Conservation (phyloP, 2,797 vertebrate species). For the Novumbra hubbsi region DNA sequence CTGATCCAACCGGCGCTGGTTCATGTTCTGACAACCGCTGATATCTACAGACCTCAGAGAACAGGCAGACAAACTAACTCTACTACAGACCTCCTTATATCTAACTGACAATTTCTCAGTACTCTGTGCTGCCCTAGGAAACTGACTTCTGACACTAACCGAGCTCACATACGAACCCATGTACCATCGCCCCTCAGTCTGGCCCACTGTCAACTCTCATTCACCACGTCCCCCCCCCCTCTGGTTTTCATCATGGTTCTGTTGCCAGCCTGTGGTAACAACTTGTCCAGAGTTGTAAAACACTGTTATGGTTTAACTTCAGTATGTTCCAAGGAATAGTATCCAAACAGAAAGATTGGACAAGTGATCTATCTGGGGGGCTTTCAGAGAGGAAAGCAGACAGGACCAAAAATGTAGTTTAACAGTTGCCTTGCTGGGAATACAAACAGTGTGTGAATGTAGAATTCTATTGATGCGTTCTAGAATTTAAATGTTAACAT, state of each 20-base stretch:
- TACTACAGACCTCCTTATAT: background rate
- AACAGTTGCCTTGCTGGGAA: too few relatives aligned
- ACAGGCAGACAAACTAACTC: background rate
- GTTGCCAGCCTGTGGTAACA: background rate
- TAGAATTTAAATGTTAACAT: too few relatives aligned
- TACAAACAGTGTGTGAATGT: too few relatives aligned
- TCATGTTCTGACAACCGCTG: constrained; percentile 55
- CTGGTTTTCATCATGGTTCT: too few relatives aligned
- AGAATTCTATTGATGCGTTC: too few relatives aligned
- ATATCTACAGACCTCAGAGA: background rate
- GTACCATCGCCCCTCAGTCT: constrained; percentile 14
- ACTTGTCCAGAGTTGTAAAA: background rate
- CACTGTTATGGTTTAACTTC: too few relatives aligned
- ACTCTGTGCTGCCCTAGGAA: background rate
- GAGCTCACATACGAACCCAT: background rate
- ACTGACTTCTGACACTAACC: background rate
- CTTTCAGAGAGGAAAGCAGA: too few relatives aligned
- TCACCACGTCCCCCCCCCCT: background rate
- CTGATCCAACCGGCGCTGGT: constrained; percentile 56
- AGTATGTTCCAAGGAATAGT: too few relatives aligned
- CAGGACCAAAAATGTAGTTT: too few relatives aligned
- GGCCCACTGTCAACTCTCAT: constrained; percentile 26
- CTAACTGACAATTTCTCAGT: background rate
- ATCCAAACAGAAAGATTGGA: too few relatives aligned
- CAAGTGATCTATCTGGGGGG: too few relatives aligned